phyloP scores from a whole-genome alignment of 2,113 vertebrate genomes.

The Melospiza melodia region DNA sequence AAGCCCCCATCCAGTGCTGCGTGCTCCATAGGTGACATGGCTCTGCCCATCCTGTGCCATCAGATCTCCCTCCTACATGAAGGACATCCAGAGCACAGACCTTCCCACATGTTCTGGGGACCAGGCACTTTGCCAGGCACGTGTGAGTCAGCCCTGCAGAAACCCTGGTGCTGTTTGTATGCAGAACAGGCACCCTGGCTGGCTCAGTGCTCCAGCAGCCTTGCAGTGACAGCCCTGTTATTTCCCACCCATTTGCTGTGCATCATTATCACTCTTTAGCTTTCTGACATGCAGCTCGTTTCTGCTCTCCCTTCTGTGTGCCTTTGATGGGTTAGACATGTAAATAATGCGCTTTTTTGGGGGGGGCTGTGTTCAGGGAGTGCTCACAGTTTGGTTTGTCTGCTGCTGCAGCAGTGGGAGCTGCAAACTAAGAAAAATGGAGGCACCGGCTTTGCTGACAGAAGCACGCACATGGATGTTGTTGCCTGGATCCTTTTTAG shows the following conservation, averaged over 20 bases:
- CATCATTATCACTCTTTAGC: background rate
- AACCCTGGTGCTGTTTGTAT: background rate
- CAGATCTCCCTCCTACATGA: accelerated
- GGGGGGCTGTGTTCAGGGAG: background rate
- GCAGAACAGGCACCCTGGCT: background rate
- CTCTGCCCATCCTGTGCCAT: background rate
- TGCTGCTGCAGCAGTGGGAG: background rate
- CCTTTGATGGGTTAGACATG: background rate
- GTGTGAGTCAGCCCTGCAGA: background rate
- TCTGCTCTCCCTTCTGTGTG: background rate
- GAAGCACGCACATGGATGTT: background rate
- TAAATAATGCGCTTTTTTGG: background rate
- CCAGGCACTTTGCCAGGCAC: background rate
- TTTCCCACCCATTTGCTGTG: background rate
- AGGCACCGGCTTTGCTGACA: background rate
- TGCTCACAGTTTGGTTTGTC: background rate
- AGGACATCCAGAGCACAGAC: background rate
- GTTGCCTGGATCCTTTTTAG: background rate
- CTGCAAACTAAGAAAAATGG: background rate
- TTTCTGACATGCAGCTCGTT: background rate
- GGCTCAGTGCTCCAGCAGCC: background rate
- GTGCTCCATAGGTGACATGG: accelerated
- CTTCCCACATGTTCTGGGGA: background rate
- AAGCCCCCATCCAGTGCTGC: background rate
- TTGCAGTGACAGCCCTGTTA: background rate